phyloP scores from a whole-genome alignment of 2,113 vertebrate species.

The Tricholaema leucomelas region DNA sequence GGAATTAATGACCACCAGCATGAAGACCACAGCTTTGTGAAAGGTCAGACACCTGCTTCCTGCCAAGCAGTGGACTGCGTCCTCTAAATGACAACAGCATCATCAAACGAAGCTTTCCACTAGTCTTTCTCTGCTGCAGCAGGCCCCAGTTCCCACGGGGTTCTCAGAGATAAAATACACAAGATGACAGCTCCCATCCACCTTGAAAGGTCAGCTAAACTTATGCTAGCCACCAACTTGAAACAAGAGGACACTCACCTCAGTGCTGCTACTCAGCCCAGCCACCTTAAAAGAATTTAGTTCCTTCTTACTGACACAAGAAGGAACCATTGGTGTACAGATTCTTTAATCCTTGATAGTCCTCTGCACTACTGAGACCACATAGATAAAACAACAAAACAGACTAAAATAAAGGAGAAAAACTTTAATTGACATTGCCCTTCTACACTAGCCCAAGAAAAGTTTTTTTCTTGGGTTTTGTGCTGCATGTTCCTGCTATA shows the following conservation, averaged over 20 bases:
- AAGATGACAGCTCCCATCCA: background rate
- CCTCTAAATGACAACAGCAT: background rate
- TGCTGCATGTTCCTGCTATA: background rate
- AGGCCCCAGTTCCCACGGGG: background rate
- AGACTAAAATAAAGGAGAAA: background rate
- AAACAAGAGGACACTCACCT: background rate
- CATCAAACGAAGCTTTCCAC: background rate
- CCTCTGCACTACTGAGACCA: background rate
- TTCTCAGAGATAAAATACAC: background rate
- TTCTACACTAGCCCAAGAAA: background rate
- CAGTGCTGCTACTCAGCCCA: background rate
- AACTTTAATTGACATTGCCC: background rate
- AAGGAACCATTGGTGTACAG: background rate
- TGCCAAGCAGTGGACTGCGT: background rate
- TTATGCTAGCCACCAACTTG: background rate
- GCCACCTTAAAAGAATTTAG: background rate
- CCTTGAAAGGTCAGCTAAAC: background rate
- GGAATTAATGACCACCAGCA: constrained; percentile 45
- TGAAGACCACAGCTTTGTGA: constrained; percentile 19
- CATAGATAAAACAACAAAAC: background rate
- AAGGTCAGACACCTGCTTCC: constrained; percentile 36
- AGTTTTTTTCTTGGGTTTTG: background rate
- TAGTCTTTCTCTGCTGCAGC: background rate
- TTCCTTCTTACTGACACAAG: background rate
- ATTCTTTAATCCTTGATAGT: background rate